Evolutionary conservation across 2,888 invertebrate species (phyloP), one percentile per base, ranked within the genome.

Genomic region (Caenorhabditis imperialis): DNA sequence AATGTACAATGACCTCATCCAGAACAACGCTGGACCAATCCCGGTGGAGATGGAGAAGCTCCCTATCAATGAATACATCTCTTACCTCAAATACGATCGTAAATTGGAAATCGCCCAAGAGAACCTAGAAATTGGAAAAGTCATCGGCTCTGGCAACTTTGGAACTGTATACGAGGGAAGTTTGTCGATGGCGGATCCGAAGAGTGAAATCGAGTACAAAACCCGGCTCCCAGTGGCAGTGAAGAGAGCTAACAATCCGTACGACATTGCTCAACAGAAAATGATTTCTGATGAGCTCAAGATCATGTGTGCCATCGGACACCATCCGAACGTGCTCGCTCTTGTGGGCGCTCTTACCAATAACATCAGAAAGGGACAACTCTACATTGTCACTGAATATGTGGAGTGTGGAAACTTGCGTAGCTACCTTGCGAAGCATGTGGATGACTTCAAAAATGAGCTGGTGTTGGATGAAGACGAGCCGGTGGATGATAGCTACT

Each of bases 211-310:
- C 3, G 63, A 67, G 10, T 65, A 70, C 23, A 63, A 71, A 38
- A 53, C 57, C 12, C 33, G 60, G 8, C 47, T 82, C 2, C 48
- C 58, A 6, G 79, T 82, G 12, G 82, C 82, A 22, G 55, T 82
- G 16, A 82, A 81, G 75, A 72, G 78, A 77, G 61, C 78, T 14
- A 25, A 25, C 6, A 67, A 69, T 37, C 61, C 55, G n/a, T 67
- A 45, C 40, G 44, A 79, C 38, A 27, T 78, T 10, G 48, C 58
- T 10, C 75, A 77, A 10, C 75, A 75, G 23, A 54, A 58, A 27
- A 79, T 79, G 71, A 22, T 82, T 48, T 62, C 67, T 7, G 82
- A 81, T 20, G 82, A 82, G 37, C 53, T 82, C 33, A 81, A 79
- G 70, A 67, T 81, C 20, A 76, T 82, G 71, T 67, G 77, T 30